Evolutionary conservation across 2,113 vertebrate genomes (phyloP).

Genomic region (Hirundichthys speculiger): DNA sequence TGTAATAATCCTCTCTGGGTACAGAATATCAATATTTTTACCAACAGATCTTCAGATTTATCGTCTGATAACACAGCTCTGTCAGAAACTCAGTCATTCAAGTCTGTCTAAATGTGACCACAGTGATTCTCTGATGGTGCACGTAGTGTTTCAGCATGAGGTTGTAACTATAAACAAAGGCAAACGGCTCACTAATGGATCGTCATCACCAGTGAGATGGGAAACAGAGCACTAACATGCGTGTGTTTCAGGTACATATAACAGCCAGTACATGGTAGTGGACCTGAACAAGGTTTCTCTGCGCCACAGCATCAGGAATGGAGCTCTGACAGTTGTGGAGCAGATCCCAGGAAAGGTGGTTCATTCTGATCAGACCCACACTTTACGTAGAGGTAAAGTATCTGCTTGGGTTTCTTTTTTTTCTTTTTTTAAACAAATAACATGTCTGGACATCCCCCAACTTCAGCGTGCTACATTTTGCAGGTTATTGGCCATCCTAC

Average conservation of each 20-base stretch:
- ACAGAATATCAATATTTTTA: too few species aligned
- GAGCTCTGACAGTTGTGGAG: slow-evolving; percentile 86
- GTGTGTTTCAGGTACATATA: slow-evolving; percentile 86
- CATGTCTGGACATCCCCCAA: background rate
- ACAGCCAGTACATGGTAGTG: slow-evolving; percentile 93
- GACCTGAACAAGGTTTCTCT: slow-evolving; percentile 85
- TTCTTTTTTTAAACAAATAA: background rate
- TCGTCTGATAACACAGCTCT: too few species aligned
- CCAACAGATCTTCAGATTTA: too few species aligned
- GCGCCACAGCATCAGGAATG: slow-evolving; percentile 75
- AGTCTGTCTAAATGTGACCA: too few species aligned
- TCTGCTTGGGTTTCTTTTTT: background rate
- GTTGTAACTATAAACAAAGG: too few species aligned
- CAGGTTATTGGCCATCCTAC: slow-evolving; percentile 94
- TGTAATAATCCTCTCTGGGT: too few species aligned
- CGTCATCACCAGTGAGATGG: too few species aligned
- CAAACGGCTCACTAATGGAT: too few species aligned
- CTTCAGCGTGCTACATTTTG: slow-evolving; percentile 8
- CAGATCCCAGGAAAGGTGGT: slow-evolving; percentile 88
- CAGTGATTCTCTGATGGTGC: too few species aligned
- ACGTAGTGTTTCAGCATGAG: too few species aligned
- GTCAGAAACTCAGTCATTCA: too few species aligned
- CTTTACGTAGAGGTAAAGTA: slow-evolving; percentile 85
- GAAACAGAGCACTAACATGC: background rate
- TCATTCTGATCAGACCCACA: slow-evolving; percentile 87